A percentile compares a stretch with the other conserved stretches of the same genome.
Evolutionary conservation across 2,888 invertebrate species (phyloP).

Genomic region (Gastracanthus pulcherrimus): DNA sequence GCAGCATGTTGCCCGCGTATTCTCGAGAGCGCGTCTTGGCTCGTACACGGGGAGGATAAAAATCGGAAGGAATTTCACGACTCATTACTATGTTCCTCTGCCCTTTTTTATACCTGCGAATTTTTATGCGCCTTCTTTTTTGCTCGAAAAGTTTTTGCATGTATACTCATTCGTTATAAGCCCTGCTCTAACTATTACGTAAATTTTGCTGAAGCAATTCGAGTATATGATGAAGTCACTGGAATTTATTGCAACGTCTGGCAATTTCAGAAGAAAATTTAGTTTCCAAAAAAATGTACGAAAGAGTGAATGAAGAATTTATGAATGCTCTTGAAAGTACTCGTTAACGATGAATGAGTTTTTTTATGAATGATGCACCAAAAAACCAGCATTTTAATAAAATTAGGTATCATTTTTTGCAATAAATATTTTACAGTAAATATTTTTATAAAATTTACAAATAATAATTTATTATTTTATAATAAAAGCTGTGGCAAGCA

Average conservation of each 20-base stretch:
- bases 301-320: background rate
- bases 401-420: too few relatives aligned
- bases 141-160: background rate
- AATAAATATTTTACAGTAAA: too few relatives aligned
- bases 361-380: too few relatives aligned
- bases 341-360: too few relatives aligned
- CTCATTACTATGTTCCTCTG: constrained; percentile 27
- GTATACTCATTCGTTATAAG: background rate
- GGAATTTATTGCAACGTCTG: constrained; percentile 4
- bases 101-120: constrained; percentile 23
- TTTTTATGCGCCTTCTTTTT: constrained; percentile 19
- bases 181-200: background rate
- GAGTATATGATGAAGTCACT: background rate
- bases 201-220: background rate
- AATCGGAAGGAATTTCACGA: constrained; percentile 48
- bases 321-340: too few relatives aligned
- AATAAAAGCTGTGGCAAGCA: too few relatives aligned
- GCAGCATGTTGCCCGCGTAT: background rate
- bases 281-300: background rate
- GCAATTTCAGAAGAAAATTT: background rate
- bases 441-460: too few relatives aligned
- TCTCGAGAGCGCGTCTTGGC: background rate
- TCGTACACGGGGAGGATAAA: constrained; percentile 21
- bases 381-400: too few relatives aligned
- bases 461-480: too few relatives aligned